These are phyloP conservation scores for Poecilia velifera DNA, from an alignment of 2,797 vertebrate genomes.

Conservation along the genomic window DNA sequence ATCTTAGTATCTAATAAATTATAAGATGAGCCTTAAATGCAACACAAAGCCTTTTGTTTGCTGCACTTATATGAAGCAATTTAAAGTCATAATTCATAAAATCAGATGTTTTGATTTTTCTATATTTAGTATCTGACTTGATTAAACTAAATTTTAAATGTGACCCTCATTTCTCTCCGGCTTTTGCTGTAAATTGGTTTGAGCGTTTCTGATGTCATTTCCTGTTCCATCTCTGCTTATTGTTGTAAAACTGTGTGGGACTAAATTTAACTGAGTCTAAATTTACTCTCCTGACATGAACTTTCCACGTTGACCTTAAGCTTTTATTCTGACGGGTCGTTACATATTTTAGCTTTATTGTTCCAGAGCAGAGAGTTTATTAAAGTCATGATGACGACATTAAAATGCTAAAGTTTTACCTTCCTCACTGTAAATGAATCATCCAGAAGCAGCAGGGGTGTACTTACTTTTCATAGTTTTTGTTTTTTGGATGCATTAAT, in stretches of 20 bases:
- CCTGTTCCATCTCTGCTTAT: not conserved
- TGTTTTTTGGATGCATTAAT: no score
- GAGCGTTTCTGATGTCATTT: not conserved
- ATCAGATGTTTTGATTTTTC: not conserved
- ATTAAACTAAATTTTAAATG: not conserved
- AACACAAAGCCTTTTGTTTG: not conserved
- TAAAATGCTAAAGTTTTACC: no score
- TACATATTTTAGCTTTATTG: no score
- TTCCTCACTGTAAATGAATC: no score
- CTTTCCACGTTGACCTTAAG: not conserved
- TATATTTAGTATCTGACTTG: not conserved
- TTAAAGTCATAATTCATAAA: not conserved
- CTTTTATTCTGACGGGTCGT: no score
- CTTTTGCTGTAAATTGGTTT: no score
- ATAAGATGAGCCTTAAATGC: not conserved
- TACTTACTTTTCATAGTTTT: no score
- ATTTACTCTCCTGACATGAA: conserved; percentile 3
- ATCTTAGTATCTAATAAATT: not conserved
- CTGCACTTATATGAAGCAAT: not conserved
- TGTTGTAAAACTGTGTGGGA: not conserved
- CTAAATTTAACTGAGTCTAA: conserved; percentile 6
- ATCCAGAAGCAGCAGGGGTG: no score
- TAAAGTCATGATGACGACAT: no score
- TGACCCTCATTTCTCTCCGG: no score
- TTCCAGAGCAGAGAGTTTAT: no score